Evolutionary conservation across 2,113 vertebrate genomes (phyloP).

Genomic region (Pelvicachromis taeniatus): DNA sequence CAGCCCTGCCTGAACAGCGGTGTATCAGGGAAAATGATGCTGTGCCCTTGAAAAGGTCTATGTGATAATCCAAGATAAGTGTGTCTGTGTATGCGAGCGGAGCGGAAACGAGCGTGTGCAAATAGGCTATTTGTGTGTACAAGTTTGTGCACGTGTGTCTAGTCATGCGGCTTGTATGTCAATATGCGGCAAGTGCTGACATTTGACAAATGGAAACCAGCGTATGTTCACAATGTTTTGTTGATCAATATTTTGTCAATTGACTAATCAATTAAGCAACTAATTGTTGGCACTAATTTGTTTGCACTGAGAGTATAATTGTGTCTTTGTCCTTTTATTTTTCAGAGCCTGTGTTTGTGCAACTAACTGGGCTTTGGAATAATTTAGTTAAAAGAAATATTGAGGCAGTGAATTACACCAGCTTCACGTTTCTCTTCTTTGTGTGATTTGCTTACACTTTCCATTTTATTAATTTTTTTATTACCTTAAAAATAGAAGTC

Average conservation of each 20-base stretch:
- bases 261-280: background rate
- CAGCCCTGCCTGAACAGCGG: constrained; percentile 7
- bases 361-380: background rate
- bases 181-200: background rate
- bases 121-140: constrained; percentile 5
- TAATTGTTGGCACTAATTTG: background rate
- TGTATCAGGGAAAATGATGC: constrained; percentile 53
- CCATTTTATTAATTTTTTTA: background rate
- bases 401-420: background rate
- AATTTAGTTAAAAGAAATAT: background rate
- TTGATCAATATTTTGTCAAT: background rate
- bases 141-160: background rate
- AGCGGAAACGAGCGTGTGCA: constrained; percentile 1
- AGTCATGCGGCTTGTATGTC: background rate
- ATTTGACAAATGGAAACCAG: background rate
- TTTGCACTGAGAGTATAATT: background rate
- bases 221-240: background rate
- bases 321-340: background rate
- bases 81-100: constrained; percentile 9
- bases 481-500: background rate
- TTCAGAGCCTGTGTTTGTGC: background rate
- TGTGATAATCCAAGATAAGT: constrained; percentile 65
- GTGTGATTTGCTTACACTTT: background rate
- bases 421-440: background rate
- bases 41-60: constrained; percentile 61